Evolutionary conservation across 2,888 invertebrate genomes (phyloP).

Genomic region (Caenorhabditis parvicauda): DNA sequence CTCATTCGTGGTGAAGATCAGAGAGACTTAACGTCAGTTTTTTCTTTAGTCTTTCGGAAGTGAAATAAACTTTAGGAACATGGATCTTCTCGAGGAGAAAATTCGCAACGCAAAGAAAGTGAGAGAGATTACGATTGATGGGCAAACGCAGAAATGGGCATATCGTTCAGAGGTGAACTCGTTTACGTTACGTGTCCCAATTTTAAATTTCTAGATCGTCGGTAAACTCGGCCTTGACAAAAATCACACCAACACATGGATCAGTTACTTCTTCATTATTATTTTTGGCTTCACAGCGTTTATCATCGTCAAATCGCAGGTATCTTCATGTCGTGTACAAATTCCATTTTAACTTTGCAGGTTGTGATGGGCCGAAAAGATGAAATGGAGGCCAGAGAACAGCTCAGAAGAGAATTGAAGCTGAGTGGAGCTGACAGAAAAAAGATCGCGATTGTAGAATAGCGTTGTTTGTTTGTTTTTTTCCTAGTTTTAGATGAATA

Average conservation of each 20-base stretch:
- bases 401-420: conserved; percentile 31
- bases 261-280: conserved; percentile 44
- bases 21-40: conserved; percentile 38
- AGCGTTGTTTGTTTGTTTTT: too few species aligned
- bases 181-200: neutral
- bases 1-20: conserved; percentile 29
- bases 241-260: conserved; percentile 49
- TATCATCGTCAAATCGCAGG: conserved; percentile 44
- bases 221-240: conserved; percentile 42
- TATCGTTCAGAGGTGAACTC: conserved; percentile 47
- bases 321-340: neutral
- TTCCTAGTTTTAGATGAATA: too few species aligned
- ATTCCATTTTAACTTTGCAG: too few species aligned
- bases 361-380: conserved; percentile 49
- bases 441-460: conserved; percentile 37
- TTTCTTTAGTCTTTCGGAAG: neutral
- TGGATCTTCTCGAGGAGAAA: conserved; percentile 48
- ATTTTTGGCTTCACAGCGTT: conserved; percentile 50
- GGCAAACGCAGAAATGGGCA: conserved; percentile 46
- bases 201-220: conserved; percentile 36
- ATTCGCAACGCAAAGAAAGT: conserved; percentile 20
- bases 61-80: conserved; percentile 25
- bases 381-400: conserved; percentile 48
- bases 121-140: conserved; percentile 40
- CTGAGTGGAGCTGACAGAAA: conserved; percentile 40